Conservation (phyloP, 2,888 invertebrate species). For the Eurytoma adleriae region DNA sequence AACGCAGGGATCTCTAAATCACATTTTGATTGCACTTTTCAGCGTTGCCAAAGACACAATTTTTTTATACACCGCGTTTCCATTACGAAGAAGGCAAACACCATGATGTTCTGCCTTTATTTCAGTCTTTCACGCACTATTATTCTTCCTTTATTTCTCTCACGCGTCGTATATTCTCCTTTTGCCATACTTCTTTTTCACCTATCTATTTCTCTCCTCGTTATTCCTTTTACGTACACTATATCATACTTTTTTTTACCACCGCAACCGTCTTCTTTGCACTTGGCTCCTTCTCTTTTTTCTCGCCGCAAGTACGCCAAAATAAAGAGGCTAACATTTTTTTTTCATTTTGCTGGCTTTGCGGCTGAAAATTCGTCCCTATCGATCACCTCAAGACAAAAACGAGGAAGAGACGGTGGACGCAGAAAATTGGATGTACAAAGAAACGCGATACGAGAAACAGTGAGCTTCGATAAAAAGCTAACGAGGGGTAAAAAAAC, state of each 20-base stretch:
- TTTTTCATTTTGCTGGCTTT: neutral
- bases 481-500: neutral
- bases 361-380: conserved; percentile 45
- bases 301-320: conserved; percentile 15
- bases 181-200: neutral
- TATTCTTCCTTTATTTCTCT: conserved; percentile 43
- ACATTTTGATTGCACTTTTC: conserved; percentile 13
- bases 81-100: conserved; percentile 29
- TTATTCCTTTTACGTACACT: conserved; percentile 13
- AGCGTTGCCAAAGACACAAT: neutral
- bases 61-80: conserved; percentile 19
- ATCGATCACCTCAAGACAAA: conserved; percentile 34
- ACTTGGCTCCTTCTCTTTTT: conserved; percentile 16
- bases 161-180: conserved; percentile 23
- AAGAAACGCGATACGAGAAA: conserved; percentile 16
- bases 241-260: conserved; percentile 26
- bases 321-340: neutral
- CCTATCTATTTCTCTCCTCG: conserved; percentile 21
- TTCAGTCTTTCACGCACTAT: conserved; percentile 33
- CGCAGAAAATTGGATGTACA: conserved; percentile 25
- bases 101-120: neutral
- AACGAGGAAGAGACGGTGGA: neutral
- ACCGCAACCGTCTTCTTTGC: conserved; percentile 5
- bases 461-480: neutral
- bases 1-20: neutral